A percentile compares a stretch with the other conserved stretches of the same genome.
phyloP scores from a whole-genome alignment of 2,113 vertebrate species.

The Oreocharis arfaki region DNA sequence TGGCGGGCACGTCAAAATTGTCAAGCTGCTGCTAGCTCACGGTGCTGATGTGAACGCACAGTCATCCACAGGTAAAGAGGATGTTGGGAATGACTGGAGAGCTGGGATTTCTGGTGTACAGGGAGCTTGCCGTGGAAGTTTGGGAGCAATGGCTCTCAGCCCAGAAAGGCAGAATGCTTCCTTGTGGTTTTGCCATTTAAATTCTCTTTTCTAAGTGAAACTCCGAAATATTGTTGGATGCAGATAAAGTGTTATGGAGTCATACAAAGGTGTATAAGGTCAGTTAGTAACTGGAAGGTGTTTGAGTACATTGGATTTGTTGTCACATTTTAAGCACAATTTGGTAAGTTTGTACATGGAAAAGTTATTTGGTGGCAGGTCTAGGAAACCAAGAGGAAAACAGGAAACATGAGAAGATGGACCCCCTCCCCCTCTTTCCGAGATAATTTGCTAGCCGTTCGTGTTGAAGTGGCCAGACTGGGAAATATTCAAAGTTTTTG shows the following conservation, averaged over 20 bases:
- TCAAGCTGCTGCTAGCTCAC: slow-evolving; percentile 96
- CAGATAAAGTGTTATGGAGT: neutral
- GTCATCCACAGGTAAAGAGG: slow-evolving; percentile 88
- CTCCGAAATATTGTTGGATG: neutral
- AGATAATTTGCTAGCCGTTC: neutral
- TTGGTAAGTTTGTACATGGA: accelerated
- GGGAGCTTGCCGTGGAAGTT: accelerated
- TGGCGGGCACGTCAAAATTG: slow-evolving; percentile 96
- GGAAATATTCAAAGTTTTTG: neutral
- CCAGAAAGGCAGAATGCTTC: neutral
- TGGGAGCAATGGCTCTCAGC: neutral
- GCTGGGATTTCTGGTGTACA: neutral
- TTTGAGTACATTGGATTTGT: accelerated
- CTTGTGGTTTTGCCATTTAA: neutral
- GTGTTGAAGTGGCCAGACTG: neutral
- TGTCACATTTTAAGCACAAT: neutral
- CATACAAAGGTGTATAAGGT: accelerated
- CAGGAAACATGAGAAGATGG: accelerated
- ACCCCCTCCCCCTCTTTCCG: accelerated
- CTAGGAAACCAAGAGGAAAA: neutral
- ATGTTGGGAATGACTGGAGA: accelerated
- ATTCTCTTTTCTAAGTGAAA: neutral
- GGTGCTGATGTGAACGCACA: slow-evolving; percentile 97
- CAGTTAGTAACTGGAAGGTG: neutral
- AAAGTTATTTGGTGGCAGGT: neutral